Conservation (phyloP, 1,140 invertebrate genomes). For the Cydia amplana region DNA sequence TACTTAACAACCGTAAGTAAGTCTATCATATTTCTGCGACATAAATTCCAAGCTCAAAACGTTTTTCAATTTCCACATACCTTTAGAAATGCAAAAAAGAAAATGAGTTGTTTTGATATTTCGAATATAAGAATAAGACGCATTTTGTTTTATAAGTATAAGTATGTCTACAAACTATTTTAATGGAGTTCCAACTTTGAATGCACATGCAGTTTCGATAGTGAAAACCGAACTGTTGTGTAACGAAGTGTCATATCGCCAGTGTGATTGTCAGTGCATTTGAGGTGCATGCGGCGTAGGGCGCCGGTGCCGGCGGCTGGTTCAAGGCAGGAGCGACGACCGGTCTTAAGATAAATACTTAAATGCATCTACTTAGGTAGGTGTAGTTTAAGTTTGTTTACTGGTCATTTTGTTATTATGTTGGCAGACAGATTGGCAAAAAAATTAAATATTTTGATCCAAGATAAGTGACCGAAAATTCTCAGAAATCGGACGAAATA, state of each 20-base stretch:
- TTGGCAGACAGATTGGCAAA: no score
- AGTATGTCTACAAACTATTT: not conserved
- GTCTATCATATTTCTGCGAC: no score
- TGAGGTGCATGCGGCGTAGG: slow-evolving; percentile 33
- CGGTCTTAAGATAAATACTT: not conserved
- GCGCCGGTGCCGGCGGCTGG: slow-evolving; percentile 20
- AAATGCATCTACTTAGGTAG: not conserved
- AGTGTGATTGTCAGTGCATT: slow-evolving; percentile 36
- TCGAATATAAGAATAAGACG: no score
- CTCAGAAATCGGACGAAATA: no score
- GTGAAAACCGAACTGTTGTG: slow-evolving; percentile 32
- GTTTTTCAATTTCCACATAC: no score
- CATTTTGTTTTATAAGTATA: not conserved
- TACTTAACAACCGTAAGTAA: no score
- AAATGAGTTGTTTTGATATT: no score
- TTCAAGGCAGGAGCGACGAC: not conserved
- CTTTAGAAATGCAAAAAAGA: no score
- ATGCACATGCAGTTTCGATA: slow-evolving; percentile 23
- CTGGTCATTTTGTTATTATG: no score
- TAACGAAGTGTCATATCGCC: slow-evolving; percentile 35
- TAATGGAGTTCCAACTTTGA: not conserved
- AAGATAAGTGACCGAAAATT: no score
- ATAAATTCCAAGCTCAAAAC: no score
- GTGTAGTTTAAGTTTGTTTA: not conserved
- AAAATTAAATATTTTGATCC: no score